A percentile compares a stretch with the other conserved stretches of the same genome.
These are phyloP conservation scores for Perca flavescens DNA, from an alignment of 2,113 vertebrate species.

Conservation along the genomic window DNA sequence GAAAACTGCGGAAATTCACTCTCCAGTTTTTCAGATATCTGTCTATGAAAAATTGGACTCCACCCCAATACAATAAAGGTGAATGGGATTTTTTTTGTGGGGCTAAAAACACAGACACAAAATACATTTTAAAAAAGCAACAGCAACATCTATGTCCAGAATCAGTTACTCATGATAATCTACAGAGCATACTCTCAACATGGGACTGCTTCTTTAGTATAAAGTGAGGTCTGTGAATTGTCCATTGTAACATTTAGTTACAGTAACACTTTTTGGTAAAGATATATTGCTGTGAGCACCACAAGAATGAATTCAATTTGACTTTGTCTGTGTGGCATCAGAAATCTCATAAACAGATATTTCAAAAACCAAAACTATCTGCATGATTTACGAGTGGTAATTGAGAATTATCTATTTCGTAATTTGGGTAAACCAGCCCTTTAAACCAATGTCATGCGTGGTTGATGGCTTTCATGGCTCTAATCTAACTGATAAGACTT, in stretches of 20 bases:
- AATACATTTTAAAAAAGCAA: neutral
- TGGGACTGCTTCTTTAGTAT: neutral
- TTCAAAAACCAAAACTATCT: neutral
- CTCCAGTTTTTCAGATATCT: neutral
- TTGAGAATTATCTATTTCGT: neutral
- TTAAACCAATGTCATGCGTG: neutral
- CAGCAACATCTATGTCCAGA: neutral
- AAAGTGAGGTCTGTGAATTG: conserved; percentile 15
- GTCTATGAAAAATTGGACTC: neutral
- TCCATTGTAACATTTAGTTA: neutral
- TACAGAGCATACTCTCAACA: conserved; percentile 11
- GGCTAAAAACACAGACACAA: neutral
- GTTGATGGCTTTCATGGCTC: neutral
- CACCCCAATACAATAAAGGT: too few species aligned
- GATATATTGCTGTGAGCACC: neutral
- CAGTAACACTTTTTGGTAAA: conserved; percentile 3
- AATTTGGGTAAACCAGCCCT: neutral
- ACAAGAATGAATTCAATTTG: neutral
- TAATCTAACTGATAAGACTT: neutral
- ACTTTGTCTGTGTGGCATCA: neutral
- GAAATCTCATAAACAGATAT: neutral
- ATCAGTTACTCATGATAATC: conserved; percentile 10
- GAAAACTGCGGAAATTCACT: neutral
- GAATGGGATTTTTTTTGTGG: neutral
- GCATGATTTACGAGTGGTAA: neutral